A percentile compares a stretch with the other conserved stretches of the same genome.
Conservation (phyloP, 2,888 invertebrate genomes). For the Hoplodrina blanda region DNA sequence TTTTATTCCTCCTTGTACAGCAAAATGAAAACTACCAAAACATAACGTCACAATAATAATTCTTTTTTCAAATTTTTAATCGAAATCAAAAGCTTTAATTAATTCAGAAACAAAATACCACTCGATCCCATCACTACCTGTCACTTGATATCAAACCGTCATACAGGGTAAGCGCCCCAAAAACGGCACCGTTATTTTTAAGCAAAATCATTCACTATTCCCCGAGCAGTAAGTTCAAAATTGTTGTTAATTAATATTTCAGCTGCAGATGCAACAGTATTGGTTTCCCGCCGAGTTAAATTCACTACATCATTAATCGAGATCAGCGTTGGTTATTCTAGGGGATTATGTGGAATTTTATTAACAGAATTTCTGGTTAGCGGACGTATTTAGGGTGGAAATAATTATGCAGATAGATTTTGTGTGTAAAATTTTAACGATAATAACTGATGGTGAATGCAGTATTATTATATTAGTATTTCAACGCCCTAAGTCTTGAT, state of each 20-base stretch:
- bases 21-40: not conserved
- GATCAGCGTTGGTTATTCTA: slow-evolving; percentile 78
- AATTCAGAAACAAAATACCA: slow-evolving; percentile 28
- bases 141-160: slow-evolving; percentile 83
- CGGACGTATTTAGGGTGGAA: slow-evolving; percentile 60
- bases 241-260: slow-evolving; percentile 65
- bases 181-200: slow-evolving; percentile 45
- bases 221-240: slow-evolving; percentile 67
- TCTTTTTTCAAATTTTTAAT: not conserved
- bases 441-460: slow-evolving; percentile 13
- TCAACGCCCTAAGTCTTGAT: no score
- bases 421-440: slow-evolving; percentile 45
- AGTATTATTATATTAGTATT: not conserved
- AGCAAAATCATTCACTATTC: slow-evolving; percentile 72
- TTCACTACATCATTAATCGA: slow-evolving; percentile 87
- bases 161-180: slow-evolving; percentile 70
- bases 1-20: slow-evolving; percentile 13
- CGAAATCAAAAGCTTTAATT: slow-evolving; percentile 19
- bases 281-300: slow-evolving; percentile 84
- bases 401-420: slow-evolving; percentile 63
- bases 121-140: slow-evolving; percentile 58
- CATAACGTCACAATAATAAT: not conserved
- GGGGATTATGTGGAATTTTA: slow-evolving; percentile 85
- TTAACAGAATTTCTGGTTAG: slow-evolving; percentile 77
- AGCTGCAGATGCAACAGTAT: slow-evolving; percentile 81